Base-by-base conservation (phyloP, 1,140 invertebrate species). In the Cepaea nemoralis region DNA sequence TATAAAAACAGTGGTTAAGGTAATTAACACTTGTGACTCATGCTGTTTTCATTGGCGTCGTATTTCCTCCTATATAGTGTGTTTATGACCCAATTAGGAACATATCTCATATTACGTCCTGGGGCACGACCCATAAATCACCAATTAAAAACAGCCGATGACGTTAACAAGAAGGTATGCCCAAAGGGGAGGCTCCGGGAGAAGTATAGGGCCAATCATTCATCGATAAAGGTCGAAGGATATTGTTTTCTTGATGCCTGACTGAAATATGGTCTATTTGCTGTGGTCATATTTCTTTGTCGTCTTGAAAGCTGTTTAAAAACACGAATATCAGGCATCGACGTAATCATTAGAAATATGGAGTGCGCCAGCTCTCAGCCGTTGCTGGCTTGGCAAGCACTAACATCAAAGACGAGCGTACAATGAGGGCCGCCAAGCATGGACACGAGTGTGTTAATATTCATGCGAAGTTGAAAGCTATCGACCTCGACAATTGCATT, bases 61-160 rank as follows among this genome's bases (percentile, higher is more conserved):
- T 45, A 45, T 10, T 45, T 45, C 19, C 42, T 19, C 19, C 42
- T 45, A 19, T 45, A 45, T 19, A 8, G 19, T 10, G 19, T 45
- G 42, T 45, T 45, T 59, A 59, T 59, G 55, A 59, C 55, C 24
- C 55, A 59, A 59, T 59, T 59, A 59, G 55, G 10, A n/a, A 59
- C 12, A 59, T 59, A 59, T 59, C 55, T 59, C 55, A 10, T 24
- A 59, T 27, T 31, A 67, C 63, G 63, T 16, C 39, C 33, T 70
- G 67, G 6, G 14, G n/a, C 33, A 40, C 16, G 31, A n/a, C 67
- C 33, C 33, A 37, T 35, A 40, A 40, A 70, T 70, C 67, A 40
- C 16, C 33, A 37, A 37, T 40, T 37, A 40, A 37, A 37, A 37
- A n/a, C 3, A 70, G 67, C 67, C 14, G 6, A 10, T 70, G 10